Evolutionary conservation across 2,113 vertebrate species (phyloP), one percentile per base, ranked within the genome.

Genomic region (Phyllostomus discolor): DNA sequence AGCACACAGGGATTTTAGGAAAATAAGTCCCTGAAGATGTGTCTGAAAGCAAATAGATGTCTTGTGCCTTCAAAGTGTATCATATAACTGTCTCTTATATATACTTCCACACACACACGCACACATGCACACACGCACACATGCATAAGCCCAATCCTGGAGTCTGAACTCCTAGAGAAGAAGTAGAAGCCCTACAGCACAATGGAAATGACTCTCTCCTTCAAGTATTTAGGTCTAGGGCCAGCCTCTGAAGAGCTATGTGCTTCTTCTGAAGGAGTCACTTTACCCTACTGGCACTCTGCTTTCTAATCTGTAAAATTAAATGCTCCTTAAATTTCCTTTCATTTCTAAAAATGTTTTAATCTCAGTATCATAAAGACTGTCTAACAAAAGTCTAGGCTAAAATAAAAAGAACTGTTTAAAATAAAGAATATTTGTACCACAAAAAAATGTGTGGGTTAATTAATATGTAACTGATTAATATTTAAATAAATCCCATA

Each of bases 341-440:
- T 85, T 90, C 72, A 52, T 86, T 94, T 82, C 54, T 66, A 84
- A 95, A 94, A 73, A 86, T 38, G 50, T 88, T 38, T 69, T 35
- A 86, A 48, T 91, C 54, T 90, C 75, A 86, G 46, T 82, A 86
- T 50, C 80, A 73, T 35, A 84, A 84, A 95, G 78, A 64, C 17
- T 67, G 11, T 90, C 89, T 78, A 84, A 41, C 41, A 94, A 90
- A 41, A 94, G 16, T 28, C 50, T 62, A 69, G 9, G 31, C 80
- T 83, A 94, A 83, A 94, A 92, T 26, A 54, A 70, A 91, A 95
- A 89, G 9, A 8, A 1, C 46, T 93, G 31, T 81, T 90, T 91
- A 95, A 95, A 87, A 70, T 75, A 82, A 93, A 48, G 50, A 90
- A 69, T 28, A 88, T 90, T 79, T 79, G 10, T 78, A 2, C 79